A percentile compares a stretch with the other conserved stretches of the same genome.
Conservation (phyloP, 37 sponge, comb jelly and placozoan genomes). For the Chondrilla cf. caribensis region DNA sequence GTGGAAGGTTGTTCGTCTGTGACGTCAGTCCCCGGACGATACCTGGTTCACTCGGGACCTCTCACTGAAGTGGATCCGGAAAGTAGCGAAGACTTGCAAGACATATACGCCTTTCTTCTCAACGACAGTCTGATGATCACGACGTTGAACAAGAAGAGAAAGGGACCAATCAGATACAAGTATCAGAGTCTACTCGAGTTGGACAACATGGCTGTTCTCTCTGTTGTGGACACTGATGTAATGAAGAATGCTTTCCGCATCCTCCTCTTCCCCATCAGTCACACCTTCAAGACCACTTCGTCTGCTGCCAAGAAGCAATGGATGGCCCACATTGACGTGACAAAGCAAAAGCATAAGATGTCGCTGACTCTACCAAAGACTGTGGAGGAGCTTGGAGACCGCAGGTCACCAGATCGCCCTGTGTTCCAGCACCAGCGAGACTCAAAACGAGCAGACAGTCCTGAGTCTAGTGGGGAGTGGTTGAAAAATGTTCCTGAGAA, state of each 20-base stretch:
- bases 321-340: constrained; percentile 59
- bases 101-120: constrained; percentile 81
- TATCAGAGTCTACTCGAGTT: constrained; percentile 83
- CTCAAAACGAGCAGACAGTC: constrained; percentile 3
- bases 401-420: neutral
- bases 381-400: constrained; percentile 15
- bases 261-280: constrained; percentile 87
- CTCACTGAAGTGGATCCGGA: constrained; percentile 77
- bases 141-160: constrained; percentile 53
- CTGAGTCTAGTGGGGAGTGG: constrained; percentile 53
- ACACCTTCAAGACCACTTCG: constrained; percentile 41
- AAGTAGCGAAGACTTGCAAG: constrained; percentile 46
- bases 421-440: constrained; percentile 13
- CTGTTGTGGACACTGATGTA: constrained; percentile 61
- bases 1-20: constrained; percentile 90
- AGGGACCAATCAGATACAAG: constrained; percentile 76
- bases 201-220: constrained; percentile 89
- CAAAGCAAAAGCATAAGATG: constrained; percentile 81
- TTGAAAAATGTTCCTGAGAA: constrained; percentile 88
- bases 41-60: constrained; percentile 53
- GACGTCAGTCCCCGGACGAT: constrained; percentile 86
- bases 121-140: constrained; percentile 94
- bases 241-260: constrained; percentile 74
- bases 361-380: constrained; percentile 43
- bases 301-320: constrained; percentile 59